Evolutionary conservation across 2,797 vertebrate genomes (phyloP).

Genomic region (Pangasius mekongensis): DNA sequence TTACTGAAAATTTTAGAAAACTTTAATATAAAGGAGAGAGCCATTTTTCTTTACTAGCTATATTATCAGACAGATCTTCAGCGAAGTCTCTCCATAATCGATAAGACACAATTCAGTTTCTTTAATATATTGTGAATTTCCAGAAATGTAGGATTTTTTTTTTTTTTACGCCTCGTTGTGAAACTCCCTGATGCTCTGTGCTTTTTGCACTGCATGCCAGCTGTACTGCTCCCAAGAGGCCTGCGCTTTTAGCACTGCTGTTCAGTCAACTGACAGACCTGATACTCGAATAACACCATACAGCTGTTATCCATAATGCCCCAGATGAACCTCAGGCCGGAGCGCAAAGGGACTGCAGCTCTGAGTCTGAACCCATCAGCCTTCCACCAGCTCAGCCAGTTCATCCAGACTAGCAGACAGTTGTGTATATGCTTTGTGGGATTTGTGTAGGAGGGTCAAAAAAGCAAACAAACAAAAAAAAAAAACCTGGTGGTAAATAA

Average conservation of each 20-base stretch:
- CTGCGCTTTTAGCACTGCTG: conserved; percentile 14
- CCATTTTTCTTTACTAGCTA: not conserved
- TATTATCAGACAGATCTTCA: too few relatives aligned
- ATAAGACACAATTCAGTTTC: not conserved
- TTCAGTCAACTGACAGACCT: not conserved
- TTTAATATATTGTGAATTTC: not conserved
- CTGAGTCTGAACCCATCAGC: conserved; percentile 38
- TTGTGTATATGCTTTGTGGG: not conserved
- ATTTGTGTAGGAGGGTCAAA: not conserved
- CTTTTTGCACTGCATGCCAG: not conserved
- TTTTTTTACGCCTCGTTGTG: not conserved
- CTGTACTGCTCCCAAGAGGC: conserved; percentile 22
- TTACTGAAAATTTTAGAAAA: not conserved
- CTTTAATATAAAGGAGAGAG: not conserved
- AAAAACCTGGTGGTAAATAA: not conserved
- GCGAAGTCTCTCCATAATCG: too few relatives aligned
- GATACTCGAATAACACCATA: not conserved
- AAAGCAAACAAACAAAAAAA: not conserved
- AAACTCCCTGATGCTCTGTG: not conserved
- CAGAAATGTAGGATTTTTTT: not conserved
- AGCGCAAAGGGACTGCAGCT: conserved; percentile 29
- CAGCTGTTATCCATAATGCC: conserved; percentile 25
- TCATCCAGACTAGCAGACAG: conserved; percentile 24
- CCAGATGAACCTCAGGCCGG: conserved; percentile 33
- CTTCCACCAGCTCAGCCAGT: conserved; percentile 11